Evolutionary conservation across 2,797 vertebrate species (phyloP).

Genomic region (Pogonophryne albipinna): DNA sequence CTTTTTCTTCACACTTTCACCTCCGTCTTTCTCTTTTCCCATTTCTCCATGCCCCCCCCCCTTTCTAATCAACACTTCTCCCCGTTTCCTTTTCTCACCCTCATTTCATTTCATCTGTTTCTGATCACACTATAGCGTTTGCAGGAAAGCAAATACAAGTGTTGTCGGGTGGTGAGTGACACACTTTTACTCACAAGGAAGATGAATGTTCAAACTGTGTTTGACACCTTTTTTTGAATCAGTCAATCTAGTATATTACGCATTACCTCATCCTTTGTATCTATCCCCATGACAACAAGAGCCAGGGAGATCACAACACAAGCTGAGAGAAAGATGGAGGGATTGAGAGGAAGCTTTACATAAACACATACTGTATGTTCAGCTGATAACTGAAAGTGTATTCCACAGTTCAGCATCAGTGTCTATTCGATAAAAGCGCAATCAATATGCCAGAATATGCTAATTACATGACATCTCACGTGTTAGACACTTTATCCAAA

Average conservation of each 20-base stretch:
- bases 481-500: too few species aligned
- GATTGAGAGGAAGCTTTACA: slow-evolving; percentile 24
- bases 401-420: not conserved
- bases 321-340: slow-evolving; percentile 37
- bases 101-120: slow-evolving; percentile 45
- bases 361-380: not conserved
- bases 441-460: not conserved
- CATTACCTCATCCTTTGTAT: slow-evolving; percentile 35
- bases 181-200: not conserved
- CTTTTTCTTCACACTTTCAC: slow-evolving; percentile 28
- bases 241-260: slow-evolving; percentile 11
- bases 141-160: not conserved
- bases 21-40: slow-evolving; percentile 15
- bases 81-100: slow-evolving; percentile 49
- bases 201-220: slow-evolving; percentile 20
- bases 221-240: slow-evolving; percentile 7
- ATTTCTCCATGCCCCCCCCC: slow-evolving; percentile 19
- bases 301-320: slow-evolving; percentile 28
- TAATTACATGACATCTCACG: too few species aligned
- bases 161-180: not conserved
- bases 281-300: slow-evolving; percentile 72
- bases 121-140: slow-evolving; percentile 15
- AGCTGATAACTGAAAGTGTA: slow-evolving; percentile 11
- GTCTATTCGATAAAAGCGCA: not conserved
- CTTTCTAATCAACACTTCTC: slow-evolving; percentile 63